A percentile compares a stretch with the other conserved stretches of the same genome.
These are phyloP conservation scores for Glomeris maerens DNA, from an alignment of 1,140 invertebrate genomes.

Conservation along the genomic window DNA sequence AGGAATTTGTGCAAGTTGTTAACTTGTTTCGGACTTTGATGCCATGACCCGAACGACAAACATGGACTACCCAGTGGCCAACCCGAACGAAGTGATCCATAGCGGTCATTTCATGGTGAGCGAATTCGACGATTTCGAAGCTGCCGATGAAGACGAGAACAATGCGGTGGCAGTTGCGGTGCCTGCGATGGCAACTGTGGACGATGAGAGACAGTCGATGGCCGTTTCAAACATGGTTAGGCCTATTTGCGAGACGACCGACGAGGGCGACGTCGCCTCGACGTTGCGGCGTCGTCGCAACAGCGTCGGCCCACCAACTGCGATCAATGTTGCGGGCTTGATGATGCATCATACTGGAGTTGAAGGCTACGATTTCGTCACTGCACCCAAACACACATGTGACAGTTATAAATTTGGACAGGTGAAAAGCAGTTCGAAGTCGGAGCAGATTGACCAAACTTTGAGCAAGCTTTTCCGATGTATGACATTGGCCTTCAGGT, in stretches of 20 bases:
- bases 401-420: constrained; percentile 31
- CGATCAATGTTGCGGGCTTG: not conserved
- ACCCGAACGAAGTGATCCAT: constrained; percentile 79
- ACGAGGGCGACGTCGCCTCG: constrained; percentile 8
- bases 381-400: constrained; percentile 35
- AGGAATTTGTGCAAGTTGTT: too few relatives aligned
- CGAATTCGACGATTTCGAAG: constrained; percentile 76
- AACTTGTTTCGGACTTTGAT: too few relatives aligned
- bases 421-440: constrained; percentile 20
- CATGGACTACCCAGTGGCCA: too few relatives aligned
- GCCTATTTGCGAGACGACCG: constrained; percentile 15
- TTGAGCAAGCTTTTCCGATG: constrained; percentile 90
- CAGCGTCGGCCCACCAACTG: not conserved
- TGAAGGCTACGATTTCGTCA: constrained; percentile 28
- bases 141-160: constrained; percentile 69
- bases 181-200: constrained; percentile 37
- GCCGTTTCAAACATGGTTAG: constrained; percentile 18
- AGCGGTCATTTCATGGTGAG: constrained; percentile 98
- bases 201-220: not conserved
- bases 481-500: constrained; percentile 95
- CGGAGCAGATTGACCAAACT: constrained; percentile 78
- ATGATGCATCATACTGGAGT: constrained; percentile 9
- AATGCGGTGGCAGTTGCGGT: constrained; percentile 63
- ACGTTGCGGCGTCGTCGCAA: not conserved
- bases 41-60: too few relatives aligned